These are phyloP conservation scores for Rhadina sibilatrix DNA, from an alignment of 2,113 vertebrate genomes.

Conservation along the genomic window DNA sequence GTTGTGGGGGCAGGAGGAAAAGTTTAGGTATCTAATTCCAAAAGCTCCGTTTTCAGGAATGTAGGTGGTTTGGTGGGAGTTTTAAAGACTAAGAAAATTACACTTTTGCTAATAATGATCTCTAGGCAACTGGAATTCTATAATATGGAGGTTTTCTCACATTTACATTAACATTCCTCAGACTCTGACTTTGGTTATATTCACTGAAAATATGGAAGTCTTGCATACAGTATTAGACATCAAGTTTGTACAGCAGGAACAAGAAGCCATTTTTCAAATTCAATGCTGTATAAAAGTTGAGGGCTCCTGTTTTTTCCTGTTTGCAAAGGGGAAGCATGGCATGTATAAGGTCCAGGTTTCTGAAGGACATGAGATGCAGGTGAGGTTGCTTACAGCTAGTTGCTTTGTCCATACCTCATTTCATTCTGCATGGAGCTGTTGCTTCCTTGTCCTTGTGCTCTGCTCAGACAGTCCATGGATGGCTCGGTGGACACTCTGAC, in stretches of 20 bases:
- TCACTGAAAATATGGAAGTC: not conserved
- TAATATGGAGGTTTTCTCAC: not conserved
- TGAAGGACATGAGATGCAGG: not conserved
- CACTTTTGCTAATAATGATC: conserved; percentile 35
- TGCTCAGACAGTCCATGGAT: accelerated
- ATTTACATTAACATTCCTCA: not conserved
- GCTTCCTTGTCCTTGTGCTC: not conserved
- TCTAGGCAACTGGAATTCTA: conserved; percentile 37
- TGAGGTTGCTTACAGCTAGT: not conserved
- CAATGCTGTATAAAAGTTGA: not conserved
- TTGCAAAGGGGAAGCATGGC: not conserved
- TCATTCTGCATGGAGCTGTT: not conserved
- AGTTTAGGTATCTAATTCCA: not conserved
- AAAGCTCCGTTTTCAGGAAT: not conserved
- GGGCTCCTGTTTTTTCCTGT: not conserved
- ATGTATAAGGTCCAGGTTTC: not conserved
- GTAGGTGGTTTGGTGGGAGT: conserved; percentile 59
- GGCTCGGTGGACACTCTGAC: not conserved
- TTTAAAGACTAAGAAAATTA: not conserved
- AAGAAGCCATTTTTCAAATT: not conserved
- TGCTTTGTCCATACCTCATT: not conserved
- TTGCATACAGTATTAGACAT: not conserved
- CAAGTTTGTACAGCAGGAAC: not conserved
- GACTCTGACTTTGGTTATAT: not conserved
- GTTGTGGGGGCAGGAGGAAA: not conserved